These are phyloP conservation scores for Phymorhynchus buccinoides DNA, from an alignment of 1,140 invertebrate species.

Conservation along the genomic window DNA sequence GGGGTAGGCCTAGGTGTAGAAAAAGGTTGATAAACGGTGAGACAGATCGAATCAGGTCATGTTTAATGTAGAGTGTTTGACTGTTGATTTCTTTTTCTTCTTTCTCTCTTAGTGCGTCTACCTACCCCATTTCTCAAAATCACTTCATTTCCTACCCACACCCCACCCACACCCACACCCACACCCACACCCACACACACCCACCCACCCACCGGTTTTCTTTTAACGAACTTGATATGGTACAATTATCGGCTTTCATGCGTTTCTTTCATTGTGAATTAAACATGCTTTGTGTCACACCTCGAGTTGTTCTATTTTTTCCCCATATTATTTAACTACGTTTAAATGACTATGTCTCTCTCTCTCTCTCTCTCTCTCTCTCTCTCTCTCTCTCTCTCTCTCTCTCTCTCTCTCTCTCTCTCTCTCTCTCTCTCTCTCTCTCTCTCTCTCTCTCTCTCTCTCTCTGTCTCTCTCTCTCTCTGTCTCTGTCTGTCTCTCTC, in stretches of 20 bases:
- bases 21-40: too few species aligned
- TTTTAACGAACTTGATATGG: too few species aligned
- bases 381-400: constrained; percentile 12
- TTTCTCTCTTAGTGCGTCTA: too few species aligned
- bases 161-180: too few species aligned
- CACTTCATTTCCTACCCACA: too few species aligned
- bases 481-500: background rate
- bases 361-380: constrained; percentile 22
- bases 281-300: background rate
- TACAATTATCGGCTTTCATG: background rate
- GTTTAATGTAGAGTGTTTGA: background rate
- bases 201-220: too few species aligned
- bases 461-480: background rate
- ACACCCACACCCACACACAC: too few species aligned
- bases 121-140: too few species aligned
- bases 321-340: background rate
- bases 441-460: background rate
- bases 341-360: background rate
- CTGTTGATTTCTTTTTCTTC: background rate
- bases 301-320: too few species aligned
- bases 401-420: constrained; percentile 18
- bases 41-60: too few species aligned
- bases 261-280: background rate
- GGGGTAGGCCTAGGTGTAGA: too few species aligned
- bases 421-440: constrained; percentile 13